Percentiles rank a stretch among this genome's conserved stretches.
These are phyloP conservation scores for Mylabris sibirica DNA, from an alignment of 2,888 invertebrate genomes.

Conservation along the genomic window DNA sequence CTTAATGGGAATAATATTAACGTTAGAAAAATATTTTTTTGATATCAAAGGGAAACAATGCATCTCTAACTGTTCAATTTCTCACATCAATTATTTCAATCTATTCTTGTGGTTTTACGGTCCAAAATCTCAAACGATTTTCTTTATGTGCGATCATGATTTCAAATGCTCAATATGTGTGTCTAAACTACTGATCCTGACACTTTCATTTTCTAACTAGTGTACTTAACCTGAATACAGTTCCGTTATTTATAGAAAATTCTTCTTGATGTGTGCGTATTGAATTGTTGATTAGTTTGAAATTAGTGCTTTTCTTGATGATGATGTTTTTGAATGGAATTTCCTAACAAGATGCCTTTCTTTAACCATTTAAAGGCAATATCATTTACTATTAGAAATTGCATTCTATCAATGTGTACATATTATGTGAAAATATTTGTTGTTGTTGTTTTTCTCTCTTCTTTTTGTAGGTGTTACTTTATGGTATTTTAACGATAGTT, in stretches of 20 bases:
- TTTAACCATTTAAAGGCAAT: background rate
- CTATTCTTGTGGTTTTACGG: slow-evolving; percentile 21
- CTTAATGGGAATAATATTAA: background rate
- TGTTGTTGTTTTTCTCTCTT: slow-evolving; percentile 16
- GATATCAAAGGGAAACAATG: slow-evolving; percentile 17
- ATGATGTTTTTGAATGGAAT: slow-evolving; percentile 7
- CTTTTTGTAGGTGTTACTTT: slow-evolving; percentile 67
- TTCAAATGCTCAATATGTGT: background rate
- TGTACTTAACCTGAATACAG: slow-evolving; percentile 35
- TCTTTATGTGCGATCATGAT: slow-evolving; percentile 15
- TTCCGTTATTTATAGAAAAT: slow-evolving; percentile 39
- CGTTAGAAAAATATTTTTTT: background rate
- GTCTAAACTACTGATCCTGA: background rate
- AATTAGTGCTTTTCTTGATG: slow-evolving; percentile 12
- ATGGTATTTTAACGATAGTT: slow-evolving; percentile 65
- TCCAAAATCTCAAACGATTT: slow-evolving; percentile 20
- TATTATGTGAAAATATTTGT: background rate
- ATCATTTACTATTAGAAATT: background rate
- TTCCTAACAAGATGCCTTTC: slow-evolving; percentile 6
- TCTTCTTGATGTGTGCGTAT: slow-evolving; percentile 7
- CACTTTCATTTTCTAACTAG: slow-evolving; percentile 32
- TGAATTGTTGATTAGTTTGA: slow-evolving; percentile 35
- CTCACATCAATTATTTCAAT: slow-evolving; percentile 19
- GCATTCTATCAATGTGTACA: background rate
- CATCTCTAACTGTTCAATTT: slow-evolving; percentile 15